Conservation (phyloP, 2,113 vertebrate genomes). For the Vicugna pacos region DNA sequence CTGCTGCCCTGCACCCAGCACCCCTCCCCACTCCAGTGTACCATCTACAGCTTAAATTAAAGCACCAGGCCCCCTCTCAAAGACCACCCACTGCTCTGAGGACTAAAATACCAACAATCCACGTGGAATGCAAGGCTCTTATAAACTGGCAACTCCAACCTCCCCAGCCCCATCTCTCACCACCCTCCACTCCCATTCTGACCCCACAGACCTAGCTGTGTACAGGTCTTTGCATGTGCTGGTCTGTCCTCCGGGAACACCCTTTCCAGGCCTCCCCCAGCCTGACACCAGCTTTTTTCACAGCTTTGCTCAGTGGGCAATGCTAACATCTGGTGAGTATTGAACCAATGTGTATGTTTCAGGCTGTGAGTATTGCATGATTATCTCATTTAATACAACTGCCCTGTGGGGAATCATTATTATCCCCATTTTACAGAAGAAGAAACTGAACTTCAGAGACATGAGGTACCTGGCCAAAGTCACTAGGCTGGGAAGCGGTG, state of each 20-base stretch:
- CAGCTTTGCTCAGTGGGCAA: not conserved
- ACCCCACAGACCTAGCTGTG: not conserved
- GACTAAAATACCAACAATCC: not conserved
- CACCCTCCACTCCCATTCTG: not conserved
- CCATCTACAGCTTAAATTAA: rapidly evolving
- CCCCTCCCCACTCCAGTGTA: rapidly evolving
- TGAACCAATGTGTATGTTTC: not conserved
- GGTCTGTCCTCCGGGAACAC: not conserved
- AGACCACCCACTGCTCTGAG: not conserved
- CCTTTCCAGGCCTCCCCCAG: not conserved
- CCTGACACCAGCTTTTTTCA: not conserved
- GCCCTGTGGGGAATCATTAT: no score
- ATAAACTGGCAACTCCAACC: not conserved
- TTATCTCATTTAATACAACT: not conserved
- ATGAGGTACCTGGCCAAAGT: rapidly evolving
- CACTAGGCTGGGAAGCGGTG: not conserved
- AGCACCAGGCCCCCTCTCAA: rapidly evolving
- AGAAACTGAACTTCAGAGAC: not conserved
- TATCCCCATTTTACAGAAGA: not conserved
- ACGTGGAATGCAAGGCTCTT: rapidly evolving
- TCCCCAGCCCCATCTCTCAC: not conserved
- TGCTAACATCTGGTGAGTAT: no score
- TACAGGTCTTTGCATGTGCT: not conserved
- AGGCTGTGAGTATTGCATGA: rapidly evolving
- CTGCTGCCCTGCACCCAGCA: not conserved